A percentile compares a stretch with the other conserved stretches of the same genome.
phyloP scores from a whole-genome alignment of 2,113 vertebrate genomes.

The Neotoma lepida region DNA sequence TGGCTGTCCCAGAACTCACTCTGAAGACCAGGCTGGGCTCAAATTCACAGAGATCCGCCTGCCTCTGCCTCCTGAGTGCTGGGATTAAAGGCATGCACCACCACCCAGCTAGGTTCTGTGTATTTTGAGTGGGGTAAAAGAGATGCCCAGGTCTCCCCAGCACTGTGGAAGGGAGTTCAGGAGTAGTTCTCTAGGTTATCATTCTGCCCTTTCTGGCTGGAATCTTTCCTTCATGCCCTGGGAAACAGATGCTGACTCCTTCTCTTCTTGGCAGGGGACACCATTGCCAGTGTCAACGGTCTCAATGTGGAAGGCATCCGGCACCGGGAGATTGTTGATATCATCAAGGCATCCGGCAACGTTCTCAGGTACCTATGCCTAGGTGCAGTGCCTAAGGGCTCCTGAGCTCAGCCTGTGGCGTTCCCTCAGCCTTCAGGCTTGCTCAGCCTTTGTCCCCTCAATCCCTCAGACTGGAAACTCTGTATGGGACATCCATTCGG shows the following conservation, averaged over 20 bases:
- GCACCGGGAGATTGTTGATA: conserved; percentile 96
- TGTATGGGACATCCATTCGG: conserved; percentile 93
- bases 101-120: background rate
- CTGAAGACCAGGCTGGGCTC: background rate
- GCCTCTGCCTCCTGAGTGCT: background rate
- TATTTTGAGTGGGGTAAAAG: background rate
- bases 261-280: conserved; percentile 89
- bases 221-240: background rate
- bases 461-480: conserved; percentile 90
- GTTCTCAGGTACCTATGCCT: conserved; percentile 87
- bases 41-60: background rate
- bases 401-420: background rate
- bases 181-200: background rate
- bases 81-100: background rate
- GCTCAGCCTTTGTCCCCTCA: background rate
- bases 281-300: conserved; percentile 93
- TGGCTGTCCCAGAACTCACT: background rate
- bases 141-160: background rate
- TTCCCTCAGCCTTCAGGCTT: background rate
- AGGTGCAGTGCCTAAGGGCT: background rate
- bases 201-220: background rate
- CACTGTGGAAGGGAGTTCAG: background rate
- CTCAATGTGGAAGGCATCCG: conserved; percentile 90
- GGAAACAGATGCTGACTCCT: background rate
- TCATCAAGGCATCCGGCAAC: conserved; percentile 93